Percentiles rank a stretch among this genome's conserved stretches.
These are phyloP conservation scores for Anser brachyrhynchus DNA, from an alignment of 2,113 vertebrate species.

Conservation along the genomic window DNA sequence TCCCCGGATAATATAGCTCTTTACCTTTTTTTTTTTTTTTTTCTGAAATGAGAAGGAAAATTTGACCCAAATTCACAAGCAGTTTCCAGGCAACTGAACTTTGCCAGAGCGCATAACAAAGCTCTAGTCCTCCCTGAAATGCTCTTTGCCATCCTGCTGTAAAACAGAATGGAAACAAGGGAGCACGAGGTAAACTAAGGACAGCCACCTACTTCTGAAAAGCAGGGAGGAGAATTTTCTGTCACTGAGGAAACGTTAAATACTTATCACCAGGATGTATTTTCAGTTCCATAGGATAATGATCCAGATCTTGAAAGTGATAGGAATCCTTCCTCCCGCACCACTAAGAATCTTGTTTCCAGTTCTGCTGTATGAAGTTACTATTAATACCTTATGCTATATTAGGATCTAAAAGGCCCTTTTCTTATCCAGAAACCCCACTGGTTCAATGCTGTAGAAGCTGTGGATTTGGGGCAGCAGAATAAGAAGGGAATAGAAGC, in stretches of 20 bases:
- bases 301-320: not conserved
- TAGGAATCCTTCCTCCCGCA: not conserved
- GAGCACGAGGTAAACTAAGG: not conserved
- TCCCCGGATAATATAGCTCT: not conserved
- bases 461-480: not conserved
- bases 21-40: not conserved
- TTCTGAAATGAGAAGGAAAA: slow-evolving; percentile 47
- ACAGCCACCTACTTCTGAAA: not conserved
- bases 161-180: not conserved
- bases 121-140: not conserved
- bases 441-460: not conserved
- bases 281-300: not conserved
- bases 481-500: not conserved
- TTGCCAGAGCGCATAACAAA: not conserved
- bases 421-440: not conserved
- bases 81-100: slow-evolving; percentile 56
- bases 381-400: not conserved
- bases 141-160: not conserved
- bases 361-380: not conserved
- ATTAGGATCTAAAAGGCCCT: not conserved
- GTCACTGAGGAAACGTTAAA: not conserved
- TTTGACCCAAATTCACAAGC: slow-evolving; percentile 55
- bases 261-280: not conserved
- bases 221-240: not conserved
- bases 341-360: not conserved